A percentile compares a stretch with the other conserved stretches of the same genome.
Conservation (phyloP, 2,113 vertebrate species). For the Chaetorhynchus papuensis region DNA sequence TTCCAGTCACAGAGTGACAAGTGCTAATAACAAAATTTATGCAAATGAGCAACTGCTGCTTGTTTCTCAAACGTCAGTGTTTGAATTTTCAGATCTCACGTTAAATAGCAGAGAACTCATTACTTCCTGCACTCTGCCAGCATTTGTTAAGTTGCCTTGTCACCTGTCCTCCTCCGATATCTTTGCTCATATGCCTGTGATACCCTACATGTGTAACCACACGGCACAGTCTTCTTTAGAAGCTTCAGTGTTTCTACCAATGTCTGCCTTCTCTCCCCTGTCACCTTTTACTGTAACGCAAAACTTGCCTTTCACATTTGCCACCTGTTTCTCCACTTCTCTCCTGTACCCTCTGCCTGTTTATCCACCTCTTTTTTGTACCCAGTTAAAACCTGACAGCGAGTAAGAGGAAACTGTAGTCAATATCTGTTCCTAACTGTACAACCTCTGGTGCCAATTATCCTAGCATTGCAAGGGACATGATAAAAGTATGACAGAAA, state of each 20-base stretch:
- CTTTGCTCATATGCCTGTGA: background rate
- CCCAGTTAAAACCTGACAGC: background rate
- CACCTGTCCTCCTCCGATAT: background rate
- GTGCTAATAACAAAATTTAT: constrained; percentile 49
- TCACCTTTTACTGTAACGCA: background rate
- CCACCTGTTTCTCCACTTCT: background rate
- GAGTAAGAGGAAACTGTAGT: background rate
- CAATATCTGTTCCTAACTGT: background rate
- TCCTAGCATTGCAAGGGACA: background rate
- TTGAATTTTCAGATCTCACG: background rate
- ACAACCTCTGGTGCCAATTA: background rate
- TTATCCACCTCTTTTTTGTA: background rate
- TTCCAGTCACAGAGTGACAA: constrained; percentile 40
- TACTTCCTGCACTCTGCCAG: background rate
- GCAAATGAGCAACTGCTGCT: constrained; percentile 34
- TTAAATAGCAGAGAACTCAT: background rate
- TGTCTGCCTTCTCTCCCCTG: background rate
- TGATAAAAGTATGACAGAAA: background rate
- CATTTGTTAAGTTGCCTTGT: background rate
- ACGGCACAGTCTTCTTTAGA: background rate
- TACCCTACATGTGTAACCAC: background rate
- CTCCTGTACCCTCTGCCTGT: background rate
- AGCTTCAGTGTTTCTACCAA: rapidly evolving
- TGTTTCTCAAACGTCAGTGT: background rate
- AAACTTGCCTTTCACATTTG: background rate